Evolutionary conservation across 2,113 vertebrate species (phyloP), one percentile per base, ranked within the genome.

Genomic region (Hemibagrus wyckioides): DNA sequence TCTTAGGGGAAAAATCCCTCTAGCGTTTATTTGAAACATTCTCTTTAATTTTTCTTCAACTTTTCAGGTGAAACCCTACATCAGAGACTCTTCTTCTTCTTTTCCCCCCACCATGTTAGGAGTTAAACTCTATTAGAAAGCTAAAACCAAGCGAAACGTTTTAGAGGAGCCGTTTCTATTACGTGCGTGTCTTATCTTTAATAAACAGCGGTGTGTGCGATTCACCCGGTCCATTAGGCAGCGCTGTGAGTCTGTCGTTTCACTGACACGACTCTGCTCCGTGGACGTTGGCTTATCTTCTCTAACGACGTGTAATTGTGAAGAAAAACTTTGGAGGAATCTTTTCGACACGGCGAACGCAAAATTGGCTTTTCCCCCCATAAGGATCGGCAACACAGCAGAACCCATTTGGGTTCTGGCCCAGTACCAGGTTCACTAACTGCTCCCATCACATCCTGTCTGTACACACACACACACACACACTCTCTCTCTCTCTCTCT

Each of bases 321-420:
- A 86, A 87, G 69, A 75, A 81, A 90, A 89, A 92, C 82, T 93
- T 93, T 88, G 67, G 56, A 59, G 79, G 80, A 77, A 80, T 82
- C 80, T 86, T 89, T 76, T 65, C n/a, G 79, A 75, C 69, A 25
- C n/a, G n/a, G 41, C 10, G 13, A 44, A 59, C 19, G 61, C 67
- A n/a, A 41, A 88, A 91, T 94, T 93, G 93, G 94, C 93, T 91
- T 91, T 92, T 48, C 9, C 9, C 90, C 92, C 94, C 92, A 94
- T 93, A 92, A 92, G 92, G 88, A 90, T 91, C 91, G 93, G 92
- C 91, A 82, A 90, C 90, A 82, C 89, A 92, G 92, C 91, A 89
- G 89, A 93, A 90, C 90, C 80, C 91, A 89, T 90, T 93, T 14
- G 19, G 54, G 90, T 86, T 92, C 91, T 90, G 65, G 77, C 76